phyloP scores from a whole-genome alignment of 1,140 invertebrate genomes.

The Capitella teleta region DNA sequence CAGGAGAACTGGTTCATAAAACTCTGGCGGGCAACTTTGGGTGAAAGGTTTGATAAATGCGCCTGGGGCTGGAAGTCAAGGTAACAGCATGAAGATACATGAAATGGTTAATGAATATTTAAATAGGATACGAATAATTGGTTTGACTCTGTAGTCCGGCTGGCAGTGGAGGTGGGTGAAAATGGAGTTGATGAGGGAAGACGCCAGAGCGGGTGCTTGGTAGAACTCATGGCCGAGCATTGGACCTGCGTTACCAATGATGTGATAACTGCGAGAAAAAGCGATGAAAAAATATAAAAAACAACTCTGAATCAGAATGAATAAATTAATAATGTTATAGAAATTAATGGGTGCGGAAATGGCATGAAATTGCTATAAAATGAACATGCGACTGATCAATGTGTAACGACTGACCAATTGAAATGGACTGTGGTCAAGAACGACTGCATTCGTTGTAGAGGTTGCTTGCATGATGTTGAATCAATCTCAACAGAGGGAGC shows the following conservation, averaged over 20 bases:
- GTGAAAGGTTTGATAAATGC: constrained; percentile 76
- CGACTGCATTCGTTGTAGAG: constrained; percentile 67
- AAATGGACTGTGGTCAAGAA: constrained; percentile 60
- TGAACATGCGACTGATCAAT: no score
- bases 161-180: constrained; percentile 45
- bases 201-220: constrained; percentile 40
- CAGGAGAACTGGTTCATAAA: constrained; percentile 60
- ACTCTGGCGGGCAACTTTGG: constrained; percentile 66
- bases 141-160: constrained; percentile 72
- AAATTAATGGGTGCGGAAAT: no score
- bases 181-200: constrained; percentile 27
- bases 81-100: neutral
- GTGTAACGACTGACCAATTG: constrained; percentile 41
- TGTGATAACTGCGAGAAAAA: constrained; percentile 51
- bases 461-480: constrained; percentile 38
- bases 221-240: constrained; percentile 74
- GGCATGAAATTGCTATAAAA: no score
- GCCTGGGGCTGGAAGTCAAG: constrained; percentile 26
- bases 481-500: no score
- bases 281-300: neutral
- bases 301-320: neutral
- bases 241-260: constrained; percentile 64
- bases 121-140: constrained; percentile 57
- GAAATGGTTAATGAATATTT: neutral
- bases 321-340: constrained; percentile 1